Evolutionary conservation across 1,140 invertebrate genomes (phyloP), one percentile per base, ranked within the genome.

Genomic region (Carcinoscorpius rotundicauda): DNA sequence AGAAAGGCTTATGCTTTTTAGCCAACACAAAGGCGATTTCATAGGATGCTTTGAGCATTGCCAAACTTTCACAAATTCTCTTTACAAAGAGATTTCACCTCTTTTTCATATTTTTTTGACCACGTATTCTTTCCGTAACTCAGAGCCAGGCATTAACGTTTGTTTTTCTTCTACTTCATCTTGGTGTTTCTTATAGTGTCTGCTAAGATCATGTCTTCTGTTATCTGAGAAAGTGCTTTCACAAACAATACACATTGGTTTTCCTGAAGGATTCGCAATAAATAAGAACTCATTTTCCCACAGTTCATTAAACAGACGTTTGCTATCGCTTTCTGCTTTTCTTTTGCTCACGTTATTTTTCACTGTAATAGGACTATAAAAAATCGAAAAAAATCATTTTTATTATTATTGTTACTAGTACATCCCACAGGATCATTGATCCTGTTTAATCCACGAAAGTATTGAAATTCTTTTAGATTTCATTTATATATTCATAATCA

Each of bases 91-190:
- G 51, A 61, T 61, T 61, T 61, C 52, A 10, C 48, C 11, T 61
- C 11, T 49, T 61, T 61, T 5, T 61, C 6, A 9, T 48, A 52
- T 61, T 49, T 61, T 61, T 50, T 61, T 61, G 51, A 49, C 51
- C 60, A 49, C 49, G 52, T 52, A 61, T 61, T 61, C 60, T 61
- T 51, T 61, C 52, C 11, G 50, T 51, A 61, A 52, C 50, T 61
- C 51, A 61, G 8, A 51, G 9, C 60, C 49, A 60, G 5, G 50
- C 49, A 60, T 60, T 60, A 49, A 29, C 8, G 49, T 48, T 60
- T 60, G 49, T 49, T 5, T 4, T 48, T 4, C 9, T 49, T 60
- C 6, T 60, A 49, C 49, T 29, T 60, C n/a, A n/a, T 60, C 8
- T 49, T 60, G 58, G 48, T 60, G 58, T 2, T 4, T 60, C 10